Conservation (phyloP, 2,797 vertebrate species). For the Urocyon cinereoargenteus region DNA sequence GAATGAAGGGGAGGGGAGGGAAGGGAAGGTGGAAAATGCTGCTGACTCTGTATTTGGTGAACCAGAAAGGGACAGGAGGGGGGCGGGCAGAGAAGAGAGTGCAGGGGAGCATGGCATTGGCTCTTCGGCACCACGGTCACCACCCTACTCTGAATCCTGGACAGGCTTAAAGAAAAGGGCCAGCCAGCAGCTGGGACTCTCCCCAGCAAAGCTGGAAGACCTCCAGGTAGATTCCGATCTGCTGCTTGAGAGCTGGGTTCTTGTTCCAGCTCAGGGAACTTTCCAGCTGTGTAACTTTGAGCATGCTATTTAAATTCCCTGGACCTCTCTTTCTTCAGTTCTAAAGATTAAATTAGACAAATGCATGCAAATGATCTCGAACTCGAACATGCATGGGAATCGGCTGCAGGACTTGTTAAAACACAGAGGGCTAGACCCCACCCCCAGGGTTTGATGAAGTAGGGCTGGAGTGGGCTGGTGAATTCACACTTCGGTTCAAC, state of each 20-base stretch:
- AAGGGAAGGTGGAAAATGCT: not conserved
- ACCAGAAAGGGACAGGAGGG: not conserved
- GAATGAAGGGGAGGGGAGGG: not conserved
- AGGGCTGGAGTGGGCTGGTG: not conserved
- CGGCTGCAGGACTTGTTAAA: not conserved
- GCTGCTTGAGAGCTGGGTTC: not conserved
- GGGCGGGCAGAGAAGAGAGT: not conserved
- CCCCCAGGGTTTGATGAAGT: not conserved
- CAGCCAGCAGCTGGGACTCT: not conserved
- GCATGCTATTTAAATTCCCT: not conserved
- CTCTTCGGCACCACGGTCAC: rapidly evolving
- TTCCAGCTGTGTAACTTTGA: not conserved
- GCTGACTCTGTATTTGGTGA: not conserved
- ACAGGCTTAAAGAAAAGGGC: not conserved
- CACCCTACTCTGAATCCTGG: not conserved
- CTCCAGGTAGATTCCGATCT: not conserved
- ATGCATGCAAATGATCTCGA: not conserved
- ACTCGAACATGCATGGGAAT: not conserved
- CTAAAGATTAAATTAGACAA: constrained; percentile 9
- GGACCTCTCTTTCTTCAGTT: not conserved
- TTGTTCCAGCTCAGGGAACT: not conserved
- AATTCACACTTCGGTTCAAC: not conserved
- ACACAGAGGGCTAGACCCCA: not conserved
- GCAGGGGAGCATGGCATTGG: rapidly evolving
- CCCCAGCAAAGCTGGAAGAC: not conserved